Conservation (phyloP, 2,888 invertebrate species). For the Rotaria sp. region DNA sequence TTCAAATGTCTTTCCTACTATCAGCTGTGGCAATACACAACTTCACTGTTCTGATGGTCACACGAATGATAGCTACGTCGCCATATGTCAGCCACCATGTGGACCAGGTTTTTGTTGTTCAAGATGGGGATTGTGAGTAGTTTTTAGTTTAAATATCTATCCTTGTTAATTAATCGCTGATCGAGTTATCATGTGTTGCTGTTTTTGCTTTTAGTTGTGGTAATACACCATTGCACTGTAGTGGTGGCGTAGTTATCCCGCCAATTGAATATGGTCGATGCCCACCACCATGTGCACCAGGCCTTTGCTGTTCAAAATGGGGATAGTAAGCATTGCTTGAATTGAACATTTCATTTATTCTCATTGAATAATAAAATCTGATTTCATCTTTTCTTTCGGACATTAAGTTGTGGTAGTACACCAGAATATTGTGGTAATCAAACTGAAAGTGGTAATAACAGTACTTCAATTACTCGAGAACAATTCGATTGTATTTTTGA, state of each 20-base stretch:
- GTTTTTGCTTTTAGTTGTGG: not conserved
- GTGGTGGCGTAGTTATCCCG: not conserved
- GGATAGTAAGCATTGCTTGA: not conserved
- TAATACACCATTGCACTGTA: not conserved
- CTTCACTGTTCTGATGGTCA: too few relatives aligned
- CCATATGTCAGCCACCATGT: not conserved
- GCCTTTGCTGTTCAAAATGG: not conserved
- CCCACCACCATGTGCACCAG: not conserved
- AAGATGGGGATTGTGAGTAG: not conserved
- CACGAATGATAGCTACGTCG: not conserved
- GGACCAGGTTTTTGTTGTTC: not conserved
- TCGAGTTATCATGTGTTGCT: too few relatives aligned
- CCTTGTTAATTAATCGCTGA: too few relatives aligned
- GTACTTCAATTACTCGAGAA: not conserved
- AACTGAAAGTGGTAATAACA: not conserved
- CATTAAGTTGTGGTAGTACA: not conserved
- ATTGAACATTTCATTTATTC: not conserved
- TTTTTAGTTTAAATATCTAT: too few relatives aligned
- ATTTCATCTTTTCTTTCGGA: not conserved
- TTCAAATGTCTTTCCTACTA: too few relatives aligned
- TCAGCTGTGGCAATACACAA: not conserved
- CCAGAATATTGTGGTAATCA: not conserved
- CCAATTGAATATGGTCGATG: not conserved
- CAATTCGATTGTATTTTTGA: constrained; percentile 1
- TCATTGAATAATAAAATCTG: too few relatives aligned